Percentiles rank a stretch among this genome's conserved stretches.
These are phyloP conservation scores for Narcine bancroftii DNA, from an alignment of 2,113 vertebrate species.

Conservation along the genomic window DNA sequence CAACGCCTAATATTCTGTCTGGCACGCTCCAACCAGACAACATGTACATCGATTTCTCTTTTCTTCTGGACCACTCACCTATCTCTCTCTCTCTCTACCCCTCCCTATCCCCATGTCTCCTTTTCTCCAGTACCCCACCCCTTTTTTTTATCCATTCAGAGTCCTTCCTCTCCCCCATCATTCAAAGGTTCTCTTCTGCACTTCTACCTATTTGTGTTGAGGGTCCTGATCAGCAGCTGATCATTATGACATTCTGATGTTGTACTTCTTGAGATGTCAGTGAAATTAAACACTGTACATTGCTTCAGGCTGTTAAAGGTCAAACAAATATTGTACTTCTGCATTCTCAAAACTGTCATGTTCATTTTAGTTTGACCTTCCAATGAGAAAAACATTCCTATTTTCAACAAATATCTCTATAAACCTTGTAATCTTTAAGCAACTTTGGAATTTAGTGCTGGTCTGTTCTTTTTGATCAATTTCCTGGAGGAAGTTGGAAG, in stretches of 20 bases:
- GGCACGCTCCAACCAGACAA: too few species aligned
- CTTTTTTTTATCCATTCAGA: too few species aligned
- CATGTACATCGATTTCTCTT: too few species aligned
- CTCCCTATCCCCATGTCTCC: too few species aligned
- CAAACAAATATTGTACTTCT: not conserved
- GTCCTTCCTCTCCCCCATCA: too few species aligned
- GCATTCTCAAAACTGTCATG: not conserved
- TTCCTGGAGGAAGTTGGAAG: not conserved
- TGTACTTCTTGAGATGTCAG: not conserved
- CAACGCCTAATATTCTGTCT: too few species aligned
- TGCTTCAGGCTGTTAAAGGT: not conserved
- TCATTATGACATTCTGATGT: not conserved
- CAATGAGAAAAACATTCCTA: not conserved
- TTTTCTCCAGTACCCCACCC: too few species aligned
- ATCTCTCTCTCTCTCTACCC: too few species aligned
- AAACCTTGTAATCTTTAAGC: not conserved
- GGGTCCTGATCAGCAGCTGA: not conserved
- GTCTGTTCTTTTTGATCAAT: slow-evolving; percentile 7
- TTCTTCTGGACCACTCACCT: too few species aligned
- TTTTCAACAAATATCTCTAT: not conserved
- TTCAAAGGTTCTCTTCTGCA: too few species aligned
- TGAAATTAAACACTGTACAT: not conserved
- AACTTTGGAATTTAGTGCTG: not conserved
- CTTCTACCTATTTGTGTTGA: not conserved
- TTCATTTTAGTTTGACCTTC: not conserved